Base-by-base conservation (phyloP, 1,140 invertebrate species). In the Mercenaria mercenaria region DNA sequence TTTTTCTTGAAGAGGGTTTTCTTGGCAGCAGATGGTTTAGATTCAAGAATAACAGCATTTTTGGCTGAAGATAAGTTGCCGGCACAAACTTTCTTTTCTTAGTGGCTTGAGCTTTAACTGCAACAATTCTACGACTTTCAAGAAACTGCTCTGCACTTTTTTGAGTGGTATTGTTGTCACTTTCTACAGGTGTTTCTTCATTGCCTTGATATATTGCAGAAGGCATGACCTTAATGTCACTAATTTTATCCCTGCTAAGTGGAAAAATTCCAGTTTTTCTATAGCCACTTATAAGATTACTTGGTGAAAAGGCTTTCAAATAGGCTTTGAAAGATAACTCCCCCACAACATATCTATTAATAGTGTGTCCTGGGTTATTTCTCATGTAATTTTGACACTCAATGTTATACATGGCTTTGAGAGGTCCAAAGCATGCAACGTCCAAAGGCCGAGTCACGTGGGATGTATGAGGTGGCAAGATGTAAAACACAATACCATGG, bases 381-480 rank as follows among this genome's bases (percentile, higher is more conserved):
- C 34, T 18, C 69, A 67, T 13, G 39, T 43, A 85, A 0, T 11
- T 6, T 23, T 82, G 26, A 37, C 61, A 81, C 50, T 64, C 56
- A 20, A n/a, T 29, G 15, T 79, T 29, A 59, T 84, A 89, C 32
- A 84, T 59, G 18, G 1, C 29, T 29, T 83, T 74, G 11, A 89
- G 43, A 26, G 88, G 88, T 10, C 88, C 79, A 83, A 84, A 74
- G n/a, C 67, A 72, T 67, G 18, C 80, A 59, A 83, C 79, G 76
- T 89, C 80, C 50, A 84, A 20, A 20, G 88, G 88, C 34, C 84
- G 69, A 29, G 67, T 41, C 10, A 89, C n/a, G 64, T 83, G 64
- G 6, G 34, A 76, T 15, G 80, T 76, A 47, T 89, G 88, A 0
- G 79, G 76, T 56, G 64, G 88, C 23, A 89, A 47, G 13, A 83